A percentile compares a stretch with the other conserved stretches of the same genome.
phyloP scores from a whole-genome alignment of 2,797 vertebrate genomes.

The Siniperca undulata region DNA sequence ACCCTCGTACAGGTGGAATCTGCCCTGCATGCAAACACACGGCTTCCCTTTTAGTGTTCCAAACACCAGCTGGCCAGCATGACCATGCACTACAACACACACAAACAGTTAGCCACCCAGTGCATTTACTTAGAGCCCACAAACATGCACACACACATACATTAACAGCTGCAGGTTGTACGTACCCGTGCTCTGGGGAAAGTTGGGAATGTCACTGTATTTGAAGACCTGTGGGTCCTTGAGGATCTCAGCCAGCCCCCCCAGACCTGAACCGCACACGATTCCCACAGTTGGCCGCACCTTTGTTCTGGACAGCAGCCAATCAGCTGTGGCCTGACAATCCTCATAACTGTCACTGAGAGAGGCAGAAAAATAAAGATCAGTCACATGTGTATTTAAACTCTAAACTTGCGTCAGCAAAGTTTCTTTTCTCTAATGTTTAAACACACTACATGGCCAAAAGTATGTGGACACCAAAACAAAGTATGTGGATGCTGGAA shows the following conservation, averaged over 20 bases:
- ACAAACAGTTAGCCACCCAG: conserved; percentile 28
- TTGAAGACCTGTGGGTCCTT: conserved; percentile 85
- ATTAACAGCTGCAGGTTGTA: neutral
- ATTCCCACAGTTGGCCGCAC: conserved; percentile 88
- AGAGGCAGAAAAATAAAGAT: conserved; percentile 4
- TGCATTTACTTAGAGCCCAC: neutral
- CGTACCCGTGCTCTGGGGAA: conserved; percentile 91
- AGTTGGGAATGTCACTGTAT: conserved; percentile 91
- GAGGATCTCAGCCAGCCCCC: conserved; percentile 86
- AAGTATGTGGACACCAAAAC: neutral
- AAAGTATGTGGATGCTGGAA: neutral
- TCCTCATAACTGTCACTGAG: conserved; percentile 84
- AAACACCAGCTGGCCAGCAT: conserved; percentile 90
- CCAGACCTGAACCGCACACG: conserved; percentile 92
- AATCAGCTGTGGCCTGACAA: conserved; percentile 85
- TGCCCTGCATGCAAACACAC: conserved; percentile 93
- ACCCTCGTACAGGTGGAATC: conserved; percentile 92
- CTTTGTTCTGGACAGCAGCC: conserved; percentile 84
- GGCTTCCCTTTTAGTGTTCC: conserved; percentile 87
- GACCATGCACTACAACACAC: conserved; percentile 86
- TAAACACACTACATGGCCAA: neutral
- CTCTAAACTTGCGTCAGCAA: neutral
- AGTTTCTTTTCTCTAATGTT: neutral
- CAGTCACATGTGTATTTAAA: neutral
- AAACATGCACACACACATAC: conserved; percentile 6